A percentile compares a stretch with the other conserved stretches of the same genome.
phyloP scores from a whole-genome alignment of 2,113 vertebrate genomes.

The Calidris pugnax region DNA sequence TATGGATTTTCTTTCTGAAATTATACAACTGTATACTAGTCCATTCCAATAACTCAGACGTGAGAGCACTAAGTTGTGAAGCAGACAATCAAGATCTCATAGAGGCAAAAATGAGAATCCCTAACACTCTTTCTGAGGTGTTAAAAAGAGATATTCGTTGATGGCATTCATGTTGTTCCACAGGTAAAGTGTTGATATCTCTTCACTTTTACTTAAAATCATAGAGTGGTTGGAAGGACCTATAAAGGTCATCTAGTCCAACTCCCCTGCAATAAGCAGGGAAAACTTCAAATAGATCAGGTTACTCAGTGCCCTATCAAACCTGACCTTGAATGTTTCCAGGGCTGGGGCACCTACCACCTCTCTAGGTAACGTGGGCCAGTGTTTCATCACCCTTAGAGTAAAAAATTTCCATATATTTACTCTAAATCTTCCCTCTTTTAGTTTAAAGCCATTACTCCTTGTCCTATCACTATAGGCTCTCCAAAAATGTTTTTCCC shows the following conservation, averaged over 20 bases:
- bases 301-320: not conserved
- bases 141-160: conserved; percentile 39
- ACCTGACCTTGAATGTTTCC: not conserved
- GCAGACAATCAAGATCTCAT: not conserved
- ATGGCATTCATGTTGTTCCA: conserved; percentile 33
- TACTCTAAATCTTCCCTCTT: not conserved
- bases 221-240: not conserved
- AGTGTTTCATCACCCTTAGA: not conserved
- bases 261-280: not conserved
- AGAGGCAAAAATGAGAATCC: conserved; percentile 53
- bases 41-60: conserved; percentile 33
- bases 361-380: not conserved
- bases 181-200: conserved; percentile 1
- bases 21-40: conserved; percentile 3
- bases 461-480: not conserved
- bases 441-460: not conserved
- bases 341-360: too few species aligned
- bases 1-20: conserved; percentile 34
- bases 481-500: not conserved
- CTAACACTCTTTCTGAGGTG: conserved; percentile 44
- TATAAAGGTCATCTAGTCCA: not conserved
- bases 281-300: not conserved
- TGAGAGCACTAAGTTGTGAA: conserved; percentile 38
- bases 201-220: not conserved
- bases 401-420: not conserved